Evolutionary conservation across 2,888 invertebrate genomes (phyloP).

Genomic region (Conistra vaccinii): DNA sequence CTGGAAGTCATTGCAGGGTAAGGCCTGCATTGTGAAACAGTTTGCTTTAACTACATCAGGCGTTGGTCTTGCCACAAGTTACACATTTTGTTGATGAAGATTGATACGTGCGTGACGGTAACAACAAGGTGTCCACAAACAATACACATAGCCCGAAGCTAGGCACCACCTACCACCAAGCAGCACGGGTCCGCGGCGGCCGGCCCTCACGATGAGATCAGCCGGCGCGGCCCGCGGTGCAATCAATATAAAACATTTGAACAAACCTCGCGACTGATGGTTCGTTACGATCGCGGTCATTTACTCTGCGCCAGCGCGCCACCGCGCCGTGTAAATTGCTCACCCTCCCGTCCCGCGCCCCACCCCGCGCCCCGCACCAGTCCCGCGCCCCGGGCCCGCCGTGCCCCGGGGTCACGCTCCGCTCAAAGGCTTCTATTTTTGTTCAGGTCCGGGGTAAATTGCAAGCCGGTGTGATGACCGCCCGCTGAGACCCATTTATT

Average conservation of each 20-base stretch:
- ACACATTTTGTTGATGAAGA: background rate
- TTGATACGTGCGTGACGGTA: background rate
- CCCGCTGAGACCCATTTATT: slow-evolving; percentile 67
- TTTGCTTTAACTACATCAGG: background rate
- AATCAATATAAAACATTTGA: slow-evolving; percentile 53
- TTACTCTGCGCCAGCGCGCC: slow-evolving; percentile 59
- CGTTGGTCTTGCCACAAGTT: background rate
- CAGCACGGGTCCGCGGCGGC: background rate
- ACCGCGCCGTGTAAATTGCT: slow-evolving; percentile 60
- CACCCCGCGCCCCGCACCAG: background rate
- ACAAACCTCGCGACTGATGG: slow-evolving; percentile 58
- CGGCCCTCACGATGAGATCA: background rate
- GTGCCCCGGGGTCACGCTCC: slow-evolving; percentile 64
- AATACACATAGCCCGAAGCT: background rate
- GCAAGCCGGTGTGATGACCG: slow-evolving; percentile 63
- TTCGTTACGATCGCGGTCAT: slow-evolving; percentile 64
- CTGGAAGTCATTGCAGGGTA: background rate
- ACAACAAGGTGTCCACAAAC: background rate
- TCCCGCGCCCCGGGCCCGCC: slow-evolving; percentile 27
- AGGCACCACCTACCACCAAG: background rate
- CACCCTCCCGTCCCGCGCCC: background rate
- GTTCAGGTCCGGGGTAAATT: slow-evolving; percentile 65
- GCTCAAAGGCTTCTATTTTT: slow-evolving; percentile 69
- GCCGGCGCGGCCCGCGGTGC: slow-evolving; percentile 4
- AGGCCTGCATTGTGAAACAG: background rate